Evolutionary conservation across 2,797 vertebrate species (phyloP), one percentile per base, ranked within the genome.

Genomic region (Parauchenoglanis punctatus): DNA sequence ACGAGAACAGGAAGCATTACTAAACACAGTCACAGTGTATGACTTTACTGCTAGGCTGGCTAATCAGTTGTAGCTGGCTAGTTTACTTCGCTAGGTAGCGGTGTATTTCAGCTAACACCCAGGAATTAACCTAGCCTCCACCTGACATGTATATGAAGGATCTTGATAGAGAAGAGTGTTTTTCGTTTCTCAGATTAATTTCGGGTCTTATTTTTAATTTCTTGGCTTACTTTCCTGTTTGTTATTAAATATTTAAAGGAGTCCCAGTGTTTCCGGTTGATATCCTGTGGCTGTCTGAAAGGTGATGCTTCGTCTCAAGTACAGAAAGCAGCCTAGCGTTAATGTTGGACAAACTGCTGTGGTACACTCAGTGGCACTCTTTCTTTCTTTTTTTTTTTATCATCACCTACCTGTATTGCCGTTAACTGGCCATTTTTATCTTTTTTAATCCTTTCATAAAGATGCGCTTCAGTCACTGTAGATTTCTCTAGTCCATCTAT

Each of bases 211-310:
- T 35, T 25, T 58, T 58, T 44, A 6, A 46, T 31, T 11, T 31
- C 15, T 31, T 75, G 18, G 23, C 6, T 70, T 59, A 49, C 44
- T 65, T 70, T 4, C 12, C 52, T 61, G n/a, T 18, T 54, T 87
- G 58, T 76, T 67, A 87, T 89, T 28, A 90, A 85, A 86, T 86
- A 89, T 89, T 90, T 86, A 89, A 84, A 23, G 49, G 12, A 84
- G 61, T 54, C 52, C n/a, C 13, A 23, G 40, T 59, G 70, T 77
- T 86, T 87, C 84, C 46, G 67, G 31, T 28, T 31, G 59, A 65
- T 31, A 35, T 86, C 84, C 20, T 58, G 46, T 84, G 67, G 35
- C 83, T 75, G 46, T 44, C 49, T 76, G 85, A 83, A 87, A 90
- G 77, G 20, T 68, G 52, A 52, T 65, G 72, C 85, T 67, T 67